Base-by-base conservation (phyloP, 2,113 vertebrate genomes). In the Gymnocephalus cernua region DNA sequence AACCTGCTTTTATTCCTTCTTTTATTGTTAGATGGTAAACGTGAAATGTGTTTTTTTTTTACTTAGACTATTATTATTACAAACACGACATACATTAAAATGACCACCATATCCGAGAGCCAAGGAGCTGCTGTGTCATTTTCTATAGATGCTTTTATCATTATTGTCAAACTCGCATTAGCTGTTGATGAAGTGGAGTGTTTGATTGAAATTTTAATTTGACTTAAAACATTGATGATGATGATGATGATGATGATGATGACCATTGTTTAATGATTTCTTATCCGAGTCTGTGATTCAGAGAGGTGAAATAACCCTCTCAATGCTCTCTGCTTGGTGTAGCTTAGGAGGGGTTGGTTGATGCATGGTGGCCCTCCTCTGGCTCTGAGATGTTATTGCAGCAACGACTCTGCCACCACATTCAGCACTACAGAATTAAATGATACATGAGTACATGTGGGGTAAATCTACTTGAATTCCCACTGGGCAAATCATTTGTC, bases 351-450 rank as follows among this genome's bases (percentile, higher is more conserved):
- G 1, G 19, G n/a, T 64, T 77, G 75, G 35, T 65, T 70, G 65
- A 38, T 58, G 29, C 68, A 12, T 41, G 45, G 67, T 61, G 11
- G 80, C 88, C 92, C 86, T 84, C 93, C 82, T 48, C 76, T 93
- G 93, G 90, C 25, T 6, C 4, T 58, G 0, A 54, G 9, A 19
- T 57, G 38, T 58, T 38, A 92, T 16, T 84, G 71, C 91, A 86
- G 9, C 27, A 35, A n/a, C 51, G 21, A 6, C 8, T 25, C 3
- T 0, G 7, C 11, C 9, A 32, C n/a, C 13, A 27, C 47, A 45
- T 3, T 13, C 19, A 12, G 4, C 18, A 23, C 15, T 23, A 19
- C 48, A 18, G 1, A 54, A 23, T 10, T 0, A 18, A 50, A 51
- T 23, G 13, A 58, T 56, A n/a, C 1, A 56, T 38, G 38, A 38